A percentile compares a stretch with the other conserved stretches of the same genome.
Evolutionary conservation across 2,113 vertebrate species (phyloP).

Genomic region (Lucifuga dentata): DNA sequence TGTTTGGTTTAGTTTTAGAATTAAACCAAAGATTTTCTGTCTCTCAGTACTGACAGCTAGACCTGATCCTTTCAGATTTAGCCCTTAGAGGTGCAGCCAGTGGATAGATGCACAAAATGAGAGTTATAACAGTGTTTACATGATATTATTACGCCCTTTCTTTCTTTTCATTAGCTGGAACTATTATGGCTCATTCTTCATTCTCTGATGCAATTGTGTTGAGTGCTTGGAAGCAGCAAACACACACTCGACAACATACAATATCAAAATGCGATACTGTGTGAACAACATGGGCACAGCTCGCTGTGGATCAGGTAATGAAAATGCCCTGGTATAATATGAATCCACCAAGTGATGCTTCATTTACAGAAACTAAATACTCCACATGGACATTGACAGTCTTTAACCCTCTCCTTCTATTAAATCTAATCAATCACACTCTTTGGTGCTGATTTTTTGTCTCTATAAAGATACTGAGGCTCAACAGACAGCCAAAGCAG

Average conservation of each 20-base stretch:
- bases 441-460: not conserved
- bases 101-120: not conserved
- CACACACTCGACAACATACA: not conserved
- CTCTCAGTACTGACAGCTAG: no score
- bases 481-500: not conserved
- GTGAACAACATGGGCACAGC: not conserved
- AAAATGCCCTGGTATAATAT: not conserved
- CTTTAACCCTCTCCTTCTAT: no score
- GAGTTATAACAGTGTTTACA: conserved; percentile 25
- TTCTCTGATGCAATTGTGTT: not conserved
- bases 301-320: not conserved
- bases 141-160: conserved; percentile 7
- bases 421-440: not conserved
- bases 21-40: no score
- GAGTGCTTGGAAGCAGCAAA: conserved; percentile 9
- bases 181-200: not conserved
- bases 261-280: not conserved
- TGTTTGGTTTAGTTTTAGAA: no score
- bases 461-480: conserved; percentile 2
- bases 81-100: not conserved
- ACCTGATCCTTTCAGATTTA: conserved; percentile 16
- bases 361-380: not conserved
- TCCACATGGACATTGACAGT: no score
- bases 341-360: not conserved
- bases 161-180: conserved; percentile 36